phyloP scores from a whole-genome alignment of 2,113 vertebrate genomes.

The Turnix velox region DNA sequence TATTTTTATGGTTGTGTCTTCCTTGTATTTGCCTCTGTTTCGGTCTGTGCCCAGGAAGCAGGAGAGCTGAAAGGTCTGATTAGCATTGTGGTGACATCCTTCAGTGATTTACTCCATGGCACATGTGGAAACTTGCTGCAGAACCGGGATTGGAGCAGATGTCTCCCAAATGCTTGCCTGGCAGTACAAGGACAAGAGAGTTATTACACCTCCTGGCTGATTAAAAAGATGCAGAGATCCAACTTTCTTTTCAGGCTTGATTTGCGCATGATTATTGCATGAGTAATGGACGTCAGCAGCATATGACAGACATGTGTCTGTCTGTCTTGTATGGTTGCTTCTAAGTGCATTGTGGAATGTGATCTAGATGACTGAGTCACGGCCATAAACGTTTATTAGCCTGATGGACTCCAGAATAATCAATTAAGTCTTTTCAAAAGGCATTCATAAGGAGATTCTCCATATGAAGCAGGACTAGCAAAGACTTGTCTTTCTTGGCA shows the following conservation, averaged over 20 bases:
- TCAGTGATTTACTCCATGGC: background rate
- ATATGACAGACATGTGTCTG: background rate
- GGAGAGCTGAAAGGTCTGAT: background rate
- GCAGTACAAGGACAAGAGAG: background rate
- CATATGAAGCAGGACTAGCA: background rate
- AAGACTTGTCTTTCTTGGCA: constrained; percentile 5
- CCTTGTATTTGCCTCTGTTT: constrained; percentile 61
- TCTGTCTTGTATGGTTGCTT: background rate
- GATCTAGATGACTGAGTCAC: constrained; percentile 30
- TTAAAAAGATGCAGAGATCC: background rate
- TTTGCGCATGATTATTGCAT: background rate
- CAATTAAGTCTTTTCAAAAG: constrained; percentile 38
- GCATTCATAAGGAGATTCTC: background rate
- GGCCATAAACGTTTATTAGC: constrained; percentile 15
- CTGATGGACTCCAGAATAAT: constrained; percentile 22
- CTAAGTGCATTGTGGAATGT: background rate
- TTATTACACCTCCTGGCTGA: background rate
- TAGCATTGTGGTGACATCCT: background rate
- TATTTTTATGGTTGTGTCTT: constrained; percentile 60
- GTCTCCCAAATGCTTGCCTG: rapidly evolving
- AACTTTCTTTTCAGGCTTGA: background rate
- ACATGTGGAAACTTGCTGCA: background rate
- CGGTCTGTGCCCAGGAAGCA: background rate
- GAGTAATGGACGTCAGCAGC: background rate
- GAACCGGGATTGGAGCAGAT: background rate